Evolutionary conservation across 2,797 vertebrate species (phyloP).

Genomic region (Sebastes ruberrimus): DNA sequence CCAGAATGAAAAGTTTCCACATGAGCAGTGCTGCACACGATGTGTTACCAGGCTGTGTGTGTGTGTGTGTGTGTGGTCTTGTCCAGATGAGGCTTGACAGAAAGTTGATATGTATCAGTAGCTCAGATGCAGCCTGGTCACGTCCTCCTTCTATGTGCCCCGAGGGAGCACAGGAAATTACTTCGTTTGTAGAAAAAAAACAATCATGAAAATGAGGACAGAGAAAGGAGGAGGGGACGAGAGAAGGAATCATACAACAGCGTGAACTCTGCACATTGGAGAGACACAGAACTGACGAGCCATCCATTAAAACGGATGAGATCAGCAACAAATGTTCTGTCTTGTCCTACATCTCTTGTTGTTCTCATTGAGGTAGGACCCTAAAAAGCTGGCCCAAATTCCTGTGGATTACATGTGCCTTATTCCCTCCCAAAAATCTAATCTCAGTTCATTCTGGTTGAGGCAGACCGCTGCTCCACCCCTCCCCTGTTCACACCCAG

Average conservation of each 20-base stretch:
- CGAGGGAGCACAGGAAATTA: constrained; percentile 52
- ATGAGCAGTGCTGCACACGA: not conserved
- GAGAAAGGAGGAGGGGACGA: not conserved
- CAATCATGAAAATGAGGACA: constrained; percentile 47
- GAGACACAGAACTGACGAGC: not conserved
- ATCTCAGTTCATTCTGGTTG: constrained; percentile 58
- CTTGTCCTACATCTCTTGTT: constrained; percentile 20
- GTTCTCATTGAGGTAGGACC: constrained; percentile 7
- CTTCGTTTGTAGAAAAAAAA: constrained; percentile 50
- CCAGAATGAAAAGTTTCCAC: constrained; percentile 32
- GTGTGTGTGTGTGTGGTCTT: constrained; percentile 19
- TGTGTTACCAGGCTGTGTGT: not conserved
- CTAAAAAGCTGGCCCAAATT: constrained; percentile 54
- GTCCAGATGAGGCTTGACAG: constrained; percentile 28
- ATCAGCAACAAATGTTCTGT: constrained; percentile 18
- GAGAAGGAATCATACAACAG: not conserved
- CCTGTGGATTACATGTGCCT: constrained; percentile 67
- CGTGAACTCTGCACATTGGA: not conserved
- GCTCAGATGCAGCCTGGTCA: constrained; percentile 39
- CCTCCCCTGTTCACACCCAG: constrained; percentile 62
- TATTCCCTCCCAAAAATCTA: constrained; percentile 50
- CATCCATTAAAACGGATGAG: constrained; percentile 3
- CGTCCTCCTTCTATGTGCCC: constrained; percentile 24
- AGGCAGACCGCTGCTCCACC: constrained; percentile 47
- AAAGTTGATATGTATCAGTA: constrained; percentile 50